Conservation (phyloP, 1,140 invertebrate genomes). For the Drosophila fuyamai region DNA sequence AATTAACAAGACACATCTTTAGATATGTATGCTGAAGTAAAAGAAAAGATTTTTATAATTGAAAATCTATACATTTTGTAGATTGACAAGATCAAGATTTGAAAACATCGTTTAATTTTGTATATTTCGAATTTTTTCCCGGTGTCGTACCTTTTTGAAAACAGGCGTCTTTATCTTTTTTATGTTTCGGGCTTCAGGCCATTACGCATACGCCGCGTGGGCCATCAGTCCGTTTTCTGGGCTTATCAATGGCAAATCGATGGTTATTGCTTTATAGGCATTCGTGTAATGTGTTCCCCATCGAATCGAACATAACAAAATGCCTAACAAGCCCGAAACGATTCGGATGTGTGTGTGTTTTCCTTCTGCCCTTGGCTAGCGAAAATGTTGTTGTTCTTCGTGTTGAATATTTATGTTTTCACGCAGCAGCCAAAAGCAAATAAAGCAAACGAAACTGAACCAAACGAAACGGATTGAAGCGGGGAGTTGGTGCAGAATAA, state of each 20-base stretch:
- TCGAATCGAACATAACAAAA: slow-evolving; percentile 45
- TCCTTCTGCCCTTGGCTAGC: slow-evolving; percentile 36
- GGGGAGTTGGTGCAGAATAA: slow-evolving; percentile 70
- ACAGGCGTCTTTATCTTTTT: slow-evolving; percentile 32
- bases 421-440: slow-evolving; percentile 67
- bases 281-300: slow-evolving; percentile 25
- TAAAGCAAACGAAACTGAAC: slow-evolving; percentile 49
- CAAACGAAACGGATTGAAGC: slow-evolving; percentile 11
- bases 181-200: slow-evolving; percentile 27
- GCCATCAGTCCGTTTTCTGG: slow-evolving; percentile 36
- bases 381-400: slow-evolving; percentile 36
- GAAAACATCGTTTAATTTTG: too few species aligned
- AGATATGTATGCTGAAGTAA: too few species aligned
- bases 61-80: too few species aligned
- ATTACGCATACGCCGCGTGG: slow-evolving; percentile 56
- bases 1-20: not conserved
- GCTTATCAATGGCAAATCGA: slow-evolving; percentile 60
- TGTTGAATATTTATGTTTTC: slow-evolving; percentile 75
- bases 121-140: not conserved
- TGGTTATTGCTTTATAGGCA: slow-evolving; percentile 57
- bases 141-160: slow-evolving; percentile 19
- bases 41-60: too few species aligned
- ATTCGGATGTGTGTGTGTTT: slow-evolving; percentile 6
- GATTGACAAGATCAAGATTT: too few species aligned
- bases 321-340: slow-evolving; percentile 54